Conservation (phyloP, 2,113 vertebrate species). For the Urocolius indicus region DNA sequence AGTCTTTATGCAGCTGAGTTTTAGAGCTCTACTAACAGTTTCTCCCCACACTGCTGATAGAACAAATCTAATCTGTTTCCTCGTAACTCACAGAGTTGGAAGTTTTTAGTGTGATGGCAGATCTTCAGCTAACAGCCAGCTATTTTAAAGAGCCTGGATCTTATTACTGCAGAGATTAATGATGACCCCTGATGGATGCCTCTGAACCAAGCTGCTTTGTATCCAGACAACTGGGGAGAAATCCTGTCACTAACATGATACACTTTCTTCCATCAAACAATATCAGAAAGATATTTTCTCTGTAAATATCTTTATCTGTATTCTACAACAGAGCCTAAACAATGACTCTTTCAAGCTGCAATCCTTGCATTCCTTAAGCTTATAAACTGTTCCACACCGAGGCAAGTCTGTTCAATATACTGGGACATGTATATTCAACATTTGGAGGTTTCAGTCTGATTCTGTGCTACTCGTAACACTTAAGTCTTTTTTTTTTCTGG, state of each 20-base stretch:
- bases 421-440: background rate
- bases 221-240: conserved; percentile 22
- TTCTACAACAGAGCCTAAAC: conserved; percentile 46
- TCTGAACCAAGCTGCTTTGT: conserved; percentile 50
- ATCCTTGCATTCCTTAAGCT: conserved; percentile 48
- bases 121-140: conserved; percentile 41
- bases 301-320: conserved; percentile 69
- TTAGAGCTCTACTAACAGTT: background rate
- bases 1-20: background rate
- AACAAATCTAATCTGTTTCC: conserved; percentile 46
- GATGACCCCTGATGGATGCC: conserved; percentile 45
- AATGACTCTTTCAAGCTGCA: conserved; percentile 44
- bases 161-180: conserved; percentile 62
- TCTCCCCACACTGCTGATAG: background rate
- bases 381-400: conserved; percentile 1
- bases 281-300: conserved; percentile 67
- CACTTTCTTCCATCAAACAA: conserved; percentile 47
- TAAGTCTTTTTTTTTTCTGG: background rate
- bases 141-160: conserved; percentile 54
- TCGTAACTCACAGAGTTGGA: conserved; percentile 7
- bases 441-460: background rate
- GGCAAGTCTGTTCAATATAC: background rate
- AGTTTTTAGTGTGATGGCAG: conserved; percentile 47
- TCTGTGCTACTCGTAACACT: background rate
- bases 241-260: conserved; percentile 38